These are phyloP conservation scores for Acrocephalus kingi DNA, from an alignment of 2,113 vertebrate species.

Conservation along the genomic window DNA sequence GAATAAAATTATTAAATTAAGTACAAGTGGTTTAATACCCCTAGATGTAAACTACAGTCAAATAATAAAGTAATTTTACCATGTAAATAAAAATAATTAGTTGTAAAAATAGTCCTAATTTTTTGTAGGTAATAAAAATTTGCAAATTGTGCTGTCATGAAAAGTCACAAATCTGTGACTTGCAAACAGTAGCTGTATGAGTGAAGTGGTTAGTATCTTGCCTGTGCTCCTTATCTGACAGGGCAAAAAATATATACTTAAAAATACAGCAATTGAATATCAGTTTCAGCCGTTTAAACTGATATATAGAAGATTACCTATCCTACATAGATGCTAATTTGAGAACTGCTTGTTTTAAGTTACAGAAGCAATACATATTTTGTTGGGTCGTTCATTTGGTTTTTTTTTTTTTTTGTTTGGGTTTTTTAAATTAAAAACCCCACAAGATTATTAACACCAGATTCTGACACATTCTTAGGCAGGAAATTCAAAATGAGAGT, in stretches of 20 bases:
- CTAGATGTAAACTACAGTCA: background rate
- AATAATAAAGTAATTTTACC: background rate
- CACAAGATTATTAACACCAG: background rate
- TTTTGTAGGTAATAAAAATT: background rate
- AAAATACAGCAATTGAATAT: background rate
- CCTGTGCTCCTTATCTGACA: background rate
- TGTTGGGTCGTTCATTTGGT: background rate
- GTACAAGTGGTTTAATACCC: background rate
- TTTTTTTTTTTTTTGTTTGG: background rate
- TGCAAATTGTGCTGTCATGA: background rate
- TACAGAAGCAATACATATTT: background rate
- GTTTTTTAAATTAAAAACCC: background rate
- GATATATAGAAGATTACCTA: background rate
- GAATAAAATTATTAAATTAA: background rate
- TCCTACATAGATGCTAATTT: slow-evolving; percentile 18
- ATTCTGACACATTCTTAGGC: background rate
- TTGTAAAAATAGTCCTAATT: background rate
- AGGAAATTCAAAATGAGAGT: background rate
- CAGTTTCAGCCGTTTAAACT: slow-evolving; percentile 14
- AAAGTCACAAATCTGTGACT: background rate
- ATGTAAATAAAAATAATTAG: background rate
- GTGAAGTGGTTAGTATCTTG: background rate
- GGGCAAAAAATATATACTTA: background rate
- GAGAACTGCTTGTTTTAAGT: slow-evolving; percentile 17
- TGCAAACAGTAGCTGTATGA: background rate